Base-by-base conservation (phyloP, 2,888 invertebrate genomes). In the Agelastica alni region DNA sequence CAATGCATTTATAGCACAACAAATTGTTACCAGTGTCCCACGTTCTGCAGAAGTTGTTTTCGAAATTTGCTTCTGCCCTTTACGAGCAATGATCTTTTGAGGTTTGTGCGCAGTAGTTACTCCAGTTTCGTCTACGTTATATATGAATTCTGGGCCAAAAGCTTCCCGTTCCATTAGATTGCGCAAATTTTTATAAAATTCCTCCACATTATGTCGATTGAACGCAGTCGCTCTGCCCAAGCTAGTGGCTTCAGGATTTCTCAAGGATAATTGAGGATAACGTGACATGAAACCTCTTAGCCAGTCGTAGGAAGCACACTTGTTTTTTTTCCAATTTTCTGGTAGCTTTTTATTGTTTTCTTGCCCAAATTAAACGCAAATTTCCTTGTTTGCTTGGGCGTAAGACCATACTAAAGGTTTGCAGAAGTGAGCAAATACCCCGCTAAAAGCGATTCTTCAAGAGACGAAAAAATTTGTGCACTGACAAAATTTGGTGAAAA, bases 151-250 rank as follows among this genome's bases (percentile, higher is more conserved):
- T 51, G 45, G 43, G 10, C n/a, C n/a, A n/a, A n/a, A n/a, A n/a
- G n/a, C 1, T 52, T 52, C 44, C 32, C 49, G 32, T 45, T 53
- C 45, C 41, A 49, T 32, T 34, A 49, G 16, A 41, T 44, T 43
- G 52, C 52, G n/a, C n/a, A n/a, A n/a, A n/a, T n/a, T n/a, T n/a
- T n/a, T n/a, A n/a, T n/a, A n/a, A n/a, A n/a, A n/a, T n/a, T n/a
- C n/a, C n/a, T n/a, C n/a, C n/a, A n/a, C n/a, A n/a, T n/a, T n/a
- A n/a, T n/a, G n/a, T n/a, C n/a, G 48, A 56, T 58, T 58, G 55
- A 58, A 56, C 41, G 58, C 52, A 51, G 58, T 54, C 31, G 55
- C 55, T 51, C 51, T 55, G 34, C 51, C 31, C 42, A 55, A 51
- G 46, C 55, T 45, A 42, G 51, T 55, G 41, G 45, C 49, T 37